These are phyloP conservation scores for Sebastes miniatus DNA, from an alignment of 2,797 vertebrate genomes.

Conservation along the genomic window DNA sequence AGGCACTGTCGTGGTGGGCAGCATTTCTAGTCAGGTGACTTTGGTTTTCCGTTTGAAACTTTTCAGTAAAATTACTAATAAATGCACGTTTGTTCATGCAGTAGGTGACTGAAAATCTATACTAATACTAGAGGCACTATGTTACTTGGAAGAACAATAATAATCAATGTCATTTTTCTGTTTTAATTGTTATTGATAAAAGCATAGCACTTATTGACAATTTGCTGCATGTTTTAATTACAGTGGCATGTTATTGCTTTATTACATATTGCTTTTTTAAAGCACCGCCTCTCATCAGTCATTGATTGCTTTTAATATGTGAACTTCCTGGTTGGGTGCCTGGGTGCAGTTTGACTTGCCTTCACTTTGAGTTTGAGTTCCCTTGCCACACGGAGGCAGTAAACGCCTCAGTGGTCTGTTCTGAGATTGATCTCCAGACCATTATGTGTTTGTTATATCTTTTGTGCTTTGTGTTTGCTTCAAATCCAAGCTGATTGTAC, in stretches of 20 bases:
- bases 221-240: constrained; percentile 11
- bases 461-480: neutral
- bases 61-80: neutral
- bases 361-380: neutral
- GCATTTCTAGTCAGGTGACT: neutral
- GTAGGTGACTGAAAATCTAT: neutral
- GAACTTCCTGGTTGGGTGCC: neutral
- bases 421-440: neutral
- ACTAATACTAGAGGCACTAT: neutral
- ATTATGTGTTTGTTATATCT: neutral
- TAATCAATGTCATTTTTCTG: neutral
- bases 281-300: neutral
- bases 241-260: neutral
- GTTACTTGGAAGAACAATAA: neutral
- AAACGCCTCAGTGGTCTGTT: neutral
- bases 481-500: neutral
- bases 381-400: neutral
- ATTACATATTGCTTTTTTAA: neutral
- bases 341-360: neutral
- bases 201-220: neutral
- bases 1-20: neutral
- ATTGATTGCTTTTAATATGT: constrained; percentile 1
- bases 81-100: neutral
- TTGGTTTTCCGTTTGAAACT: neutral
- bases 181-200: constrained; percentile 18